Evolutionary conservation across 2,113 vertebrate species (phyloP), one percentile per base, ranked within the genome.

Genomic region (Engraulis encrasicolus): DNA sequence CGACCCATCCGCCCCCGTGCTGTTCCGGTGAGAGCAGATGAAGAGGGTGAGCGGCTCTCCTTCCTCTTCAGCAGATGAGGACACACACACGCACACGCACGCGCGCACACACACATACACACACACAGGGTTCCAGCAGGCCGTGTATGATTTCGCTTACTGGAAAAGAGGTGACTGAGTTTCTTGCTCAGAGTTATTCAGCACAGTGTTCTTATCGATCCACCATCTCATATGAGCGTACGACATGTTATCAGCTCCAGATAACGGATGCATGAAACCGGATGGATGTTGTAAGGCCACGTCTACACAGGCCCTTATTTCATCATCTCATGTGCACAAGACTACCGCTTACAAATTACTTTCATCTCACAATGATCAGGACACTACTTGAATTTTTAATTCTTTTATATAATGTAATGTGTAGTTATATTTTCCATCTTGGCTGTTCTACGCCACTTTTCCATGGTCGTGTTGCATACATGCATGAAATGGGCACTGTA

Each of bases 1-100:
- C 20, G 82, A 77, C 27, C 14, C 81, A 15, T 74, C 66, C 66
- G 27, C 66, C 66, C 66, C 27, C 66, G 31, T 4, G 27, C 27
- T 74, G 11, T 74, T 74, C 66, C 66, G 66, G 66, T 74, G 66
- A 74, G 31, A 74, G 66, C 27, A 27, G 66, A 74, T 71, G 66
- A 27, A 36, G 31, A 74, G 27, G 31, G 66, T 2, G 23, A 74
- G 66, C 27, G 66, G 66, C 17, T 74, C 66, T 74, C 27, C 23
- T 34, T 74, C 31, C 27, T 74, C 66, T 34, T 17, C 23, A 34
- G 17, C 52, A 19, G 3, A 20, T 20, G 19, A 17, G 19, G 4
- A 54, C 19, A 20, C 52, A 20, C 54, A 58, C 19, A 58, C 19
- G n/a, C 54, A 58, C 54, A 58, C 54, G 20, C 52, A 19, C 52